Evolutionary conservation across 2,797 vertebrate genomes (phyloP).

Genomic region (Cossypha niveicapilla): DNA sequence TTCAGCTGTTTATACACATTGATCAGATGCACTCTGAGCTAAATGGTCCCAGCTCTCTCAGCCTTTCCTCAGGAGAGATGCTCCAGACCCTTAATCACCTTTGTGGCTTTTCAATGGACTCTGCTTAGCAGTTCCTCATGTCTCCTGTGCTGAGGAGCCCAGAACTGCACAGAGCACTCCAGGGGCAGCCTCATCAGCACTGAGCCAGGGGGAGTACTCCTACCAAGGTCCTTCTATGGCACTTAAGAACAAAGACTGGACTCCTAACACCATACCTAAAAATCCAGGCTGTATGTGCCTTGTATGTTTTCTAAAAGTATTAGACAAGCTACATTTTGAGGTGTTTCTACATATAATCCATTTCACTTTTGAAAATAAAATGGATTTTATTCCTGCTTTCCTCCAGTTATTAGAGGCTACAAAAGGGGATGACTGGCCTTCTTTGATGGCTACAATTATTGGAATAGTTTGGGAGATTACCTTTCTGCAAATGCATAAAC

Average conservation of each 20-base stretch:
- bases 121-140: fast-evolving
- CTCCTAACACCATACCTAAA: neutral
- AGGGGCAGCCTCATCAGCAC: neutral
- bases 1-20: neutral
- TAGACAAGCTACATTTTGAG: neutral
- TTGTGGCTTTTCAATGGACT: neutral
- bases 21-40: neutral
- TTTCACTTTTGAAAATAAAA: neutral
- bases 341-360: neutral
- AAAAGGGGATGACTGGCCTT: neutral
- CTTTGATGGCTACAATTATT: neutral
- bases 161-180: neutral
- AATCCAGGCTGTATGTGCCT: neutral
- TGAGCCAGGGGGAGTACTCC: neutral
- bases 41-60: neutral
- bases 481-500: neutral
- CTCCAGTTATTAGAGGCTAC: neutral
- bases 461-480: neutral
- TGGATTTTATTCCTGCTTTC: neutral
- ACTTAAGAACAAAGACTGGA: neutral
- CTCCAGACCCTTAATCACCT: neutral
- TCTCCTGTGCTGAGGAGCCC: neutral
- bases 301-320: neutral
- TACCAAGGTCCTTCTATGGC: neutral
- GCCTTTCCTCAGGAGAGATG: neutral